These are phyloP conservation scores for Ormyrus rosae DNA, from an alignment of 2,888 invertebrate species.

Conservation along the genomic window DNA sequence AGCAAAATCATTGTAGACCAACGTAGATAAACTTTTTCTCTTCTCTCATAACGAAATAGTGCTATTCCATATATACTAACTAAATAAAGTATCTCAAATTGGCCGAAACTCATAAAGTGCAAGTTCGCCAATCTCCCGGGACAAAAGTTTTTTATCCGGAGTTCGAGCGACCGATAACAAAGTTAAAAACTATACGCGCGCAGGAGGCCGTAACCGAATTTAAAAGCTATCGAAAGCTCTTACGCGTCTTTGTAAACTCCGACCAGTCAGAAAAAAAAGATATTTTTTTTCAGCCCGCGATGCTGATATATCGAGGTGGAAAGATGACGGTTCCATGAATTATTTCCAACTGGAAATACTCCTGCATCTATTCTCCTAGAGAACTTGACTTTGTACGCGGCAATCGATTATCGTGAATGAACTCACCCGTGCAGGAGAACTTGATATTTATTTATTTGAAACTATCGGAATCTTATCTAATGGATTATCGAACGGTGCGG, in stretches of 20 bases:
- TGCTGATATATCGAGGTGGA: no score
- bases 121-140: not conserved
- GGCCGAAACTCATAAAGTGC: no score
- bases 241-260: not conserved
- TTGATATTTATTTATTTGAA: slow-evolving; percentile 18
- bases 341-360: slow-evolving; percentile 29
- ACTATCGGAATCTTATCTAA: not conserved
- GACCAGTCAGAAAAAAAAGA: no score
- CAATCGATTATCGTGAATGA: not conserved
- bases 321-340: slow-evolving; percentile 10
- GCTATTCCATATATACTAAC: no score
- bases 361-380: slow-evolving; percentile 3
- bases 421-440: not conserved
- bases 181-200: not conserved
- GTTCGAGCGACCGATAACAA: slow-evolving; percentile 4
- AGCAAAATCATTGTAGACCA: no score
- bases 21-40: no score
- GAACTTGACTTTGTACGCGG: not conserved
- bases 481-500: not conserved
- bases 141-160: not conserved
- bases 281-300: no score
- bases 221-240: slow-evolving; percentile 4
- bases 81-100: no score
- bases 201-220: not conserved
- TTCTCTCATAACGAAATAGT: no score